phyloP scores from a whole-genome alignment of 2,113 vertebrate species.

The Monopterus albus region DNA sequence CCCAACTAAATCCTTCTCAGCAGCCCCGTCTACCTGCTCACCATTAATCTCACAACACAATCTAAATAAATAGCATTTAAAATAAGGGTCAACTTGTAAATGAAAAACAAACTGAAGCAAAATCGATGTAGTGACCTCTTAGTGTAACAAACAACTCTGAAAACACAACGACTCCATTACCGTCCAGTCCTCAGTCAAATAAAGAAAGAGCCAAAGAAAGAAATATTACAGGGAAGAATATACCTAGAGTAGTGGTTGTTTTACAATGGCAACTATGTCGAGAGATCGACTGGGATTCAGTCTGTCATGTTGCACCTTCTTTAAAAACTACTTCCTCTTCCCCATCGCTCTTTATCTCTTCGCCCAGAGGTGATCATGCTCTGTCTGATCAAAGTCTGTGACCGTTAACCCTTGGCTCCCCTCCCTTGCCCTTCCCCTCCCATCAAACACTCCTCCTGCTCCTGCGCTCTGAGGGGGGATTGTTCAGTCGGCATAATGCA shows the following conservation, averaged over 20 bases:
- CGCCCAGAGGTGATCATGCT: conserved; percentile 66
- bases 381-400: conserved; percentile 73
- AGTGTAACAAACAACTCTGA: conserved; percentile 55
- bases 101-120: conserved; percentile 18
- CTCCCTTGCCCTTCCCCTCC: conserved; percentile 7
- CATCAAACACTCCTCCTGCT: conserved; percentile 8
- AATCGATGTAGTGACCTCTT: conserved; percentile 60
- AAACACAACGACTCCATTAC: conserved; percentile 41
- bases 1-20: conserved; percentile 8
- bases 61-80: conserved; percentile 73
- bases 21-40: conserved; percentile 33
- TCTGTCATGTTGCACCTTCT: conserved; percentile 45
- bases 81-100: conserved; percentile 56
- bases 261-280: conserved; percentile 56
- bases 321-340: conserved; percentile 15
- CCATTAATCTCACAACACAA: conserved; percentile 46
- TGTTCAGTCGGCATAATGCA: conserved; percentile 97
- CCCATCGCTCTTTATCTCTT: not conserved
- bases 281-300: conserved; percentile 52
- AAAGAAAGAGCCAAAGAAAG: conserved; percentile 45
- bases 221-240: conserved; percentile 51
- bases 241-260: conserved; percentile 71
- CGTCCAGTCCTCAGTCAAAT: conserved; percentile 46
- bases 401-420: conserved; percentile 52
- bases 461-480: conserved; percentile 16